Percentiles rank a stretch among this genome's conserved stretches.
These are phyloP conservation scores for Eupithecia exiguata DNA, from an alignment of 2,888 invertebrate species.

Conservation along the genomic window DNA sequence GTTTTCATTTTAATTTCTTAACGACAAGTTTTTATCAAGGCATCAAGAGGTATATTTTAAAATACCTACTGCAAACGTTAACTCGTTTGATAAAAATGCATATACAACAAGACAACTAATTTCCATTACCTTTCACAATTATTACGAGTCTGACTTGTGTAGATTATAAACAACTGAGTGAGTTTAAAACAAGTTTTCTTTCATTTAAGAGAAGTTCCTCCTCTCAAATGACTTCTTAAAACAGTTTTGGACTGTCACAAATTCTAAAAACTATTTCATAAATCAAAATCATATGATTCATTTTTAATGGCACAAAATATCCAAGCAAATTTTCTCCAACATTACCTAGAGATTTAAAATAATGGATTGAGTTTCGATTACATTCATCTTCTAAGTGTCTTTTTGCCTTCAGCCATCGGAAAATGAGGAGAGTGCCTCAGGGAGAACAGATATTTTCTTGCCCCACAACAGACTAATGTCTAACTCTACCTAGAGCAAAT, in stretches of 20 bases:
- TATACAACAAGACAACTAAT: neutral
- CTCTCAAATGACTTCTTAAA: neutral
- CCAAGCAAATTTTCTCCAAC: conserved; percentile 28
- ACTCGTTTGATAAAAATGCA: neutral
- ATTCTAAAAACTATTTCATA: neutral
- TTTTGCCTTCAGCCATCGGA: conserved; percentile 57
- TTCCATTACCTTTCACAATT: neutral
- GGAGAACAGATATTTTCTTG: conserved; percentile 53
- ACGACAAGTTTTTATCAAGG: neutral
- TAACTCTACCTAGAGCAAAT: conserved; percentile 49
- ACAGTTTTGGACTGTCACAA: neutral
- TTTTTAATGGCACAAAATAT: conserved; percentile 40
- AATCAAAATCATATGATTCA: conserved; percentile 34
- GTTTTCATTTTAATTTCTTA: neutral
- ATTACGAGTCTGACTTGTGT: neutral
- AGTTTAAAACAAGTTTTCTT: neutral
- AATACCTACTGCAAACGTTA: neutral
- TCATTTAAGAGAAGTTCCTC: neutral
- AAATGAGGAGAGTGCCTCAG: conserved; percentile 55
- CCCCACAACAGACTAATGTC: conserved; percentile 47
- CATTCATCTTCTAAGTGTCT: conserved; percentile 51
- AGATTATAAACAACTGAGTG: neutral
- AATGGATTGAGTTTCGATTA: conserved; percentile 42
- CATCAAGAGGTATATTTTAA: neutral
- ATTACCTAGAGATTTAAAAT: conserved; percentile 38